Evolutionary conservation across 2,113 vertebrate genomes (phyloP).

Genomic region (Ciconia stormi): DNA sequence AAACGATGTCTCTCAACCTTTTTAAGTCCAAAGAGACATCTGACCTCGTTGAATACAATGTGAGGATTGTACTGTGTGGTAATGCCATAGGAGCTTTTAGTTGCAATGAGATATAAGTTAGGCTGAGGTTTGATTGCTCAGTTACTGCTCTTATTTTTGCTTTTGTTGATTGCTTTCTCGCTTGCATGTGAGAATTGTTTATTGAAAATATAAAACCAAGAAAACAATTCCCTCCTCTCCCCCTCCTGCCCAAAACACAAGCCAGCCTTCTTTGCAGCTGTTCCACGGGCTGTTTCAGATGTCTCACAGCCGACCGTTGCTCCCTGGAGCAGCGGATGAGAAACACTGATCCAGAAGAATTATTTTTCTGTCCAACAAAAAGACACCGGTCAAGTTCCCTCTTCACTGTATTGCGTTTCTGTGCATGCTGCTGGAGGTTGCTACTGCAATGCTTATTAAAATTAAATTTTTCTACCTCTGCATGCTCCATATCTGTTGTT

Average conservation of each 20-base stretch:
- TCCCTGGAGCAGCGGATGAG: background rate
- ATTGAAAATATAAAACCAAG: background rate
- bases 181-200: background rate
- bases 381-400: fast-evolving
- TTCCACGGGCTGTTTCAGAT: background rate
- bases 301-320: background rate
- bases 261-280: background rate
- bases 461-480: background rate
- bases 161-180: background rate
- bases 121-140: background rate
- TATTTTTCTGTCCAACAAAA: background rate
- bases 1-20: background rate
- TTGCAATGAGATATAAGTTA: background rate
- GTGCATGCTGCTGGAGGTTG: background rate
- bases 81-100: background rate
- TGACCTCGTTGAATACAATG: background rate
- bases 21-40: background rate
- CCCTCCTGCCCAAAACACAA: background rate
- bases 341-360: background rate
- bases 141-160: background rate
- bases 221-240: background rate
- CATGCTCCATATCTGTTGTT: fast-evolving
- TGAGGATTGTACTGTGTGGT: background rate
- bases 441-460: background rate
- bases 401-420: fast-evolving